A percentile compares a stretch with the other conserved stretches of the same genome.
phyloP scores from a whole-genome alignment of 2,888 invertebrate genomes.

The Odontothrips loti region DNA sequence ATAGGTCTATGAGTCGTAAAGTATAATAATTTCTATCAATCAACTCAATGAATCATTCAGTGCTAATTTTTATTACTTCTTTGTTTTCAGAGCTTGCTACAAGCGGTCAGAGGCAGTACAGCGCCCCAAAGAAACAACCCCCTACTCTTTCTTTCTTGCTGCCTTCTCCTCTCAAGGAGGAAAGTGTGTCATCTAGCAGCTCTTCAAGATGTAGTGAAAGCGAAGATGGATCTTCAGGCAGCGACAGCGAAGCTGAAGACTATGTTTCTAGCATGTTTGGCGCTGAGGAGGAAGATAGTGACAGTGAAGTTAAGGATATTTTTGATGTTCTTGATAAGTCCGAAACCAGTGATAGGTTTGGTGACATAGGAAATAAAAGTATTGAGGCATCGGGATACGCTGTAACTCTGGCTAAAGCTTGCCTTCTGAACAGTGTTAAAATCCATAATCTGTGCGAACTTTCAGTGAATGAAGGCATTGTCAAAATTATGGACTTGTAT shows the following conservation, averaged over 20 bases:
- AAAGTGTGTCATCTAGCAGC: not conserved
- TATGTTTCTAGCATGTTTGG: not conserved
- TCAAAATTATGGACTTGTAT: not conserved
- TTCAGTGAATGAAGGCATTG: not conserved
- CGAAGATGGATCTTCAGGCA: not conserved
- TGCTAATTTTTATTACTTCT: too few relatives aligned
- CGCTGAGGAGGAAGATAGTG: not conserved
- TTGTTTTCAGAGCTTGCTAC: too few relatives aligned
- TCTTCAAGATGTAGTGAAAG: not conserved
- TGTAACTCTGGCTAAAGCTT: not conserved
- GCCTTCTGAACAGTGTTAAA: not conserved
- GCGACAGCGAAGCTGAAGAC: not conserved
- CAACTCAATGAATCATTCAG: too few relatives aligned
- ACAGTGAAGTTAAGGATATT: not conserved
- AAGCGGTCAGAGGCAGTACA: not conserved
- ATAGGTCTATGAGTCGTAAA: not conserved
- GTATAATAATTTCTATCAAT: too few relatives aligned
- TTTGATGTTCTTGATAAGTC: not conserved
- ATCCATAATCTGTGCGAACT: not conserved
- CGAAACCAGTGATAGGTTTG: not conserved
- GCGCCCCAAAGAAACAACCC: not conserved
- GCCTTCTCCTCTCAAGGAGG: not conserved
- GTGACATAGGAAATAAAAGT: not conserved
- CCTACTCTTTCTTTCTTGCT: not conserved
- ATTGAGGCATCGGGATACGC: not conserved